Evolutionary conservation across 2,113 vertebrate genomes (phyloP).

Genomic region (Athene cunicularia): DNA sequence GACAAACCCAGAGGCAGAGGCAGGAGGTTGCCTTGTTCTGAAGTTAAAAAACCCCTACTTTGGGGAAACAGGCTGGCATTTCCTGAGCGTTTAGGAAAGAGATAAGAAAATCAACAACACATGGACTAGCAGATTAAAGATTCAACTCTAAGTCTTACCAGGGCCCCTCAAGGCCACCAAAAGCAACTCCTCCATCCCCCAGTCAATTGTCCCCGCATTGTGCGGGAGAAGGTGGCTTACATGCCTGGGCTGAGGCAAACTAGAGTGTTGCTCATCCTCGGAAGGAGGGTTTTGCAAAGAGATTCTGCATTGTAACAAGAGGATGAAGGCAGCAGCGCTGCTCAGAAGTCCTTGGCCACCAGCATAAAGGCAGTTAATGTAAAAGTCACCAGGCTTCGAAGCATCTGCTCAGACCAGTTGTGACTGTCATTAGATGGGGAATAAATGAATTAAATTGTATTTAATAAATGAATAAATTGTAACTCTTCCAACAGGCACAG

Average conservation of each 20-base stretch:
- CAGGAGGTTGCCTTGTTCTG: not conserved
- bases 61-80: not conserved
- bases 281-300: not conserved
- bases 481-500: not conserved
- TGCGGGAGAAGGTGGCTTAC: not conserved
- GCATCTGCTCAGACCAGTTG: rapidly evolving
- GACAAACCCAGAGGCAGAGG: not conserved
- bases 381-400: not conserved
- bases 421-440: not conserved
- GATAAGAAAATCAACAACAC: not conserved
- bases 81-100: not conserved
- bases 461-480: not conserved
- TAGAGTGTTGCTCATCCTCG: not conserved
- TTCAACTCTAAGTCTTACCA: not conserved
- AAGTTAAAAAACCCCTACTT: not conserved
- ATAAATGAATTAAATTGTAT: not conserved
- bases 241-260: not conserved
- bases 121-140: not conserved
- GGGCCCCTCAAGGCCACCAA: not conserved
- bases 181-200: not conserved
- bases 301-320: not conserved
- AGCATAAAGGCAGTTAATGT: not conserved
- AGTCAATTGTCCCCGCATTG: not conserved
- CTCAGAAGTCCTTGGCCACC: not conserved
- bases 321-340: not conserved